Percentiles rank a stretch among this genome's conserved stretches.
Evolutionary conservation across 2,888 invertebrate genomes (phyloP).

Genomic region (Phlogophora meticulosa): DNA sequence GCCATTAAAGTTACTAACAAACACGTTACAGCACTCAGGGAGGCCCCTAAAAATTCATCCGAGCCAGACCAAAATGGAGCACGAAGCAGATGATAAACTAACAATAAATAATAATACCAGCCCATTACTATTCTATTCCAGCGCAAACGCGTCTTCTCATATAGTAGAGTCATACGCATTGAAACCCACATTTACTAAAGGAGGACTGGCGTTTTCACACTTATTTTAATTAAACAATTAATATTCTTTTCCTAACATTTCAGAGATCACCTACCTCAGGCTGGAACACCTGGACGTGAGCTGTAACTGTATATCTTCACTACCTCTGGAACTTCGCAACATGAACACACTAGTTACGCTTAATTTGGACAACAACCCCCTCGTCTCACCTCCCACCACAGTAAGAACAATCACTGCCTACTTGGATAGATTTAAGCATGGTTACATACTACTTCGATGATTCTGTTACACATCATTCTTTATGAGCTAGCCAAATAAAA

Average conservation of each 20-base stretch:
- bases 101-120: too few relatives aligned
- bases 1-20: not conserved
- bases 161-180: too few relatives aligned
- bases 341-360: slow-evolving; percentile 96
- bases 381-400: slow-evolving; percentile 97
- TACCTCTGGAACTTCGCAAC: slow-evolving; percentile 96
- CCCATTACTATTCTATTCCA: too few relatives aligned
- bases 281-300: slow-evolving; percentile 97
- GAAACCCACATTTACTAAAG: too few relatives aligned
- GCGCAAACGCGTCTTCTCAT: too few relatives aligned
- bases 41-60: not conserved
- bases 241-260: slow-evolving; percentile 65
- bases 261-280: slow-evolving; percentile 96
- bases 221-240: too few relatives aligned
- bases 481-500: too few relatives aligned
- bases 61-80: not conserved
- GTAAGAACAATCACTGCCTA: slow-evolving; percentile 90
- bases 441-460: too few relatives aligned
- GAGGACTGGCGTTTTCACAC: too few relatives aligned
- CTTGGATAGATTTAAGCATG: too few relatives aligned
- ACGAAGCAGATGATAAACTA: too few relatives aligned
- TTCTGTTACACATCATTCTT: too few relatives aligned
- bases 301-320: slow-evolving; percentile 96
- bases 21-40: slow-evolving; percentile 28
- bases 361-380: slow-evolving; percentile 96